Evolutionary conservation across 2,888 invertebrate species (phyloP), one percentile per base, ranked within the genome.

Genomic region (Drosophila dives): DNA sequence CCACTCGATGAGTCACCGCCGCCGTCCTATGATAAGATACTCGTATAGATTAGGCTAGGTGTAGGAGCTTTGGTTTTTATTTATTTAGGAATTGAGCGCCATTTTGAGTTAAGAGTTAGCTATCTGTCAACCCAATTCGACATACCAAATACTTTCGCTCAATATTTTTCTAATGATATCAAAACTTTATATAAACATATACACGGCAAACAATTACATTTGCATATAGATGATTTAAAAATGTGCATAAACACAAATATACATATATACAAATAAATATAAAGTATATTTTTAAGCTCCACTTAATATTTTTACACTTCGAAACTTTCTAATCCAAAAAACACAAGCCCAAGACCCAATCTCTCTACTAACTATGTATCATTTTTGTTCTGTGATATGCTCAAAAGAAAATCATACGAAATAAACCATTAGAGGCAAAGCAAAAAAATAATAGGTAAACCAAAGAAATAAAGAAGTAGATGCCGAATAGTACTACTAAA

Each of bases 21-120:
- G 68, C 96, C 96, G 68, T 95, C 96, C 75, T 97, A 97, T 92
- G 95, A 95, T 84, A 96, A 96, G 91, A 95, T 96, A 85, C 94
- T 96, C 92, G 95, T 95, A 93, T 95, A 95, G 94, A 36, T 23
- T 63, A 53, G 69, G 49, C 42, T 63, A 54, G 51, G 49, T 50
- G 51, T 67, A 76, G 76, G 42, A 45, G 64, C 64, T 76, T 67
- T 64, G 58, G 63, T 29, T 29, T 29, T 29, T 4, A 29, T 68
- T 76, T 45, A 23, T 45, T 69, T 73, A 79, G 85, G 89, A 79
- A 80, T 75, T 86, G 75, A 83, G 80, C 83, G 73, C 69, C 75
- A 72, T 68, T 84, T 87, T 77, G 72, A 78, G 69, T 82, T 72
- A 48, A 72, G 54, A 76, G 55, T 64, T 76, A 73, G 69, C 71